Conservation (phyloP, 2,797 vertebrate genomes). For the Discoglossus pictus region DNA sequence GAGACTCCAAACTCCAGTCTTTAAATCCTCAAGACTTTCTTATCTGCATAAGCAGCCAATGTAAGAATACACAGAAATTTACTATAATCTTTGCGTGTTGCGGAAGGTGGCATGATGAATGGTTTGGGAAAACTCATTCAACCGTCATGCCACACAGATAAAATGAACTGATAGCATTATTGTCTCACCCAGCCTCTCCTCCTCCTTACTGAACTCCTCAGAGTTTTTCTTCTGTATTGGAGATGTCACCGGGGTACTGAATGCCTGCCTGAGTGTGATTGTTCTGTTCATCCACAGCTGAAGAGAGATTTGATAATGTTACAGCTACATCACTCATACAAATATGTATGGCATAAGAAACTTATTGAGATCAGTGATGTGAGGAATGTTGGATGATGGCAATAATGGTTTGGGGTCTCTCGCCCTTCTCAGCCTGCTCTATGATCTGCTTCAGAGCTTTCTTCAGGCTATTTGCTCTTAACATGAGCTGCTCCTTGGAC, state of each 20-base stretch:
- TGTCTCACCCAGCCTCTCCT: constrained; percentile 75
- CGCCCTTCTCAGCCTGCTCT: constrained; percentile 91
- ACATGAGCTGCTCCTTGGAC: constrained; percentile 89
- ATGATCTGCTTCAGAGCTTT: constrained; percentile 93
- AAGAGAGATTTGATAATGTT: neutral
- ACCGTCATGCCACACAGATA: too few species aligned
- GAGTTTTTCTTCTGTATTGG: constrained; percentile 79
- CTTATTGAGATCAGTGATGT: too few species aligned
- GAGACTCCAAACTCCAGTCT: too few species aligned
- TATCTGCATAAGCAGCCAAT: too few species aligned
- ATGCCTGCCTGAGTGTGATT: constrained; percentile 84
- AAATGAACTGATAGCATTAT: neutral
- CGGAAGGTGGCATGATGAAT: too few species aligned
- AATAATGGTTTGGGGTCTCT: constrained; percentile 5
- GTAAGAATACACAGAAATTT: too few species aligned
- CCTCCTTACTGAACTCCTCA: constrained; percentile 78
- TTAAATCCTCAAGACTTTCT: too few species aligned
- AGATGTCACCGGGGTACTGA: constrained; percentile 70
- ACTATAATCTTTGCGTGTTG: too few species aligned
- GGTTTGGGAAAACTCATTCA: too few species aligned
- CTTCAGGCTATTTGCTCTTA: constrained; percentile 90
- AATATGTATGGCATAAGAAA: neutral
- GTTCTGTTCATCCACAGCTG: constrained; percentile 94
- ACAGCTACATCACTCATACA: neutral
- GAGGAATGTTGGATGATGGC: too few species aligned